A percentile compares a stretch with the other conserved stretches of the same genome.
phyloP scores from a whole-genome alignment of 2,113 vertebrate species.

The Lagenorhynchus albirostris region DNA sequence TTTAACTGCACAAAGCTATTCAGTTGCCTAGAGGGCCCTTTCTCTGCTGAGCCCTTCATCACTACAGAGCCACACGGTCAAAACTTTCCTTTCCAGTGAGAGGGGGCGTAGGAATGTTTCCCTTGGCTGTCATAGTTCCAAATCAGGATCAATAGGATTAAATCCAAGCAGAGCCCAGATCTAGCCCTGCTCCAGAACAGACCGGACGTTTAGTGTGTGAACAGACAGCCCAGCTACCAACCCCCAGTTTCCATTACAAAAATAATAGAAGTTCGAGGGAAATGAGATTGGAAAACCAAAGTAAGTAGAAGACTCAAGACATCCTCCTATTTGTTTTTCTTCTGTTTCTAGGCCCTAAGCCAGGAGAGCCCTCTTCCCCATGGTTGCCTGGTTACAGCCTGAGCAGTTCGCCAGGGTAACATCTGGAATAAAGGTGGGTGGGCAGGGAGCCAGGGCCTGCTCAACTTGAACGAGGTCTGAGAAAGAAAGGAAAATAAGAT shows the following conservation, averaged over 20 bases:
- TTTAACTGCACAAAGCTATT: neutral
- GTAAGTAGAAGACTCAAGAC: slow-evolving; percentile 67
- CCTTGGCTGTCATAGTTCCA: slow-evolving; percentile 87
- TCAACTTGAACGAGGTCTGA: slow-evolving; percentile 59
- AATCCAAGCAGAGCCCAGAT: slow-evolving; percentile 77
- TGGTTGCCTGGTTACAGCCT: slow-evolving; percentile 86
- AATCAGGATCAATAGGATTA: slow-evolving; percentile 88
- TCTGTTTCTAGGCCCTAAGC: slow-evolving; percentile 75
- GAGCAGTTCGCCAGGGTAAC: slow-evolving; percentile 86
- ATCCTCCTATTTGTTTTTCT: slow-evolving; percentile 78
- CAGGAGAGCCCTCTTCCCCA: slow-evolving; percentile 79
- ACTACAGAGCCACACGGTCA: slow-evolving; percentile 26
- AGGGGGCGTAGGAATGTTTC: slow-evolving; percentile 84
- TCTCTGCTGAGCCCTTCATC: slow-evolving; percentile 57
- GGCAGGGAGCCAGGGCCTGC: slow-evolving; percentile 84
- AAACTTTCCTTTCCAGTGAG: slow-evolving; percentile 76
- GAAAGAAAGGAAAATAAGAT: slow-evolving; percentile 66
- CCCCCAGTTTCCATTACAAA: slow-evolving; percentile 82
- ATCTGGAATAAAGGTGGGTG: slow-evolving; percentile 90
- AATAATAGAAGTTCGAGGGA: slow-evolving; percentile 68
- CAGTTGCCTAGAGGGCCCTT: neutral
- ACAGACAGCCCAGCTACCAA: slow-evolving; percentile 83
- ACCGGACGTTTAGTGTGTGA: slow-evolving; percentile 73
- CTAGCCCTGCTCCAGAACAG: slow-evolving; percentile 55
- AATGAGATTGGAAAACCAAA: slow-evolving; percentile 71